Evolutionary conservation across 1,140 invertebrate species (phyloP).

Genomic region (Euwallacea fornicatus): DNA sequence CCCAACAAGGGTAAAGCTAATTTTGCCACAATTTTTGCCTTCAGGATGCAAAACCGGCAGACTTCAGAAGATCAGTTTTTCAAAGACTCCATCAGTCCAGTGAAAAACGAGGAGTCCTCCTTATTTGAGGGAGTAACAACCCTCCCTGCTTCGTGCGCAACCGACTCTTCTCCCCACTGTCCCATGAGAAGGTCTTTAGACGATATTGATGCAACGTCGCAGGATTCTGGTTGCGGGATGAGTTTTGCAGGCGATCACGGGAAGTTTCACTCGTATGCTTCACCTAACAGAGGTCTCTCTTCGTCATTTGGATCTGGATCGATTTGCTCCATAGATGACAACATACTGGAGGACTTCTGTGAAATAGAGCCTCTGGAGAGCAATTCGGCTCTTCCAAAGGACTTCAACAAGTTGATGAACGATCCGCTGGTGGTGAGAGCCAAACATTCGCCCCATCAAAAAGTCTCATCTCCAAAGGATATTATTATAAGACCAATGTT

Average conservation of each 20-base stretch:
- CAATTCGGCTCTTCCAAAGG: conserved; percentile 41
- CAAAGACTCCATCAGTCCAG: conserved; percentile 41
- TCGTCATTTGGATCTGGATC: conserved; percentile 56
- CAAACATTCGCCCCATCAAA: conserved; percentile 10
- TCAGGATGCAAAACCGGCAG: not conserved
- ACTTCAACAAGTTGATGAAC: conserved; percentile 54
- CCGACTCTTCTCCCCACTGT: conserved; percentile 37
- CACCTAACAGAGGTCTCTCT: conserved; percentile 46
- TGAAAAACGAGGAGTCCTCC: conserved; percentile 41
- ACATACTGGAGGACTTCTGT: conserved; percentile 66
- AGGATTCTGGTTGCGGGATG: conserved; percentile 61
- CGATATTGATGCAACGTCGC: conserved; percentile 58
- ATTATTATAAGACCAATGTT: conserved; percentile 46
- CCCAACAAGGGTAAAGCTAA: not conserved
- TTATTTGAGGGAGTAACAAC: conserved; percentile 37
- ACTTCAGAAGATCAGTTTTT: not conserved
- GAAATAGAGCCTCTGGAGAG: conserved; percentile 60
- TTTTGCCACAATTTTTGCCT: not conserved
- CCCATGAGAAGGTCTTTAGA: conserved; percentile 38
- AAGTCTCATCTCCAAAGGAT: conserved; percentile 41
- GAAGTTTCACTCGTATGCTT: conserved; percentile 58
- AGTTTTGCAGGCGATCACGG: conserved; percentile 45
- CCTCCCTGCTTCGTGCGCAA: conserved; percentile 18
- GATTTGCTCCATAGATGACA: conserved; percentile 66
- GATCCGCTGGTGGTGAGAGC: conserved; percentile 45